Percentiles rank a stretch among this genome's conserved stretches.
These are phyloP conservation scores for Vidua macroura DNA, from an alignment of 2,113 vertebrate genomes.

Conservation along the genomic window DNA sequence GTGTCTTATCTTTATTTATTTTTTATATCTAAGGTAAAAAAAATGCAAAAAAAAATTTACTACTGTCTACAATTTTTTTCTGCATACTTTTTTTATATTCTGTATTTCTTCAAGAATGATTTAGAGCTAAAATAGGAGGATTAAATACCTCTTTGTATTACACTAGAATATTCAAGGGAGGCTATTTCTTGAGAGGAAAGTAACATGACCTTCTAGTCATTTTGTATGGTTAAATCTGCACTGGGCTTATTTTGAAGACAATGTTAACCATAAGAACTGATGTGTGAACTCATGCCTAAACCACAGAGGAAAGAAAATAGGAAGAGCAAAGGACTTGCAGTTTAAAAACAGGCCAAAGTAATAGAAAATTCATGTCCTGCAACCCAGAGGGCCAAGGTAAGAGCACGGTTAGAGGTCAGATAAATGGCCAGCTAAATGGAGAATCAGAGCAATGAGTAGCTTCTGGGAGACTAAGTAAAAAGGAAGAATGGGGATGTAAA, in stretches of 20 bases:
- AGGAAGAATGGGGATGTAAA: not conserved
- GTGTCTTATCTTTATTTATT: not conserved
- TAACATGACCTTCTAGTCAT: not conserved
- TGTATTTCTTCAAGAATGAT: not conserved
- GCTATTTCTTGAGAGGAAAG: not conserved
- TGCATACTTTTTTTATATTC: not conserved
- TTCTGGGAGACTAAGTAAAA: not conserved
- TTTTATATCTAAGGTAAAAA: not conserved
- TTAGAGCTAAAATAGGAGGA: not conserved
- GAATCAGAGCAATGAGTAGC: not conserved
- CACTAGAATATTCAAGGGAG: not conserved
- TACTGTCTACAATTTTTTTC: not conserved
- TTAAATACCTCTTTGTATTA: rapidly evolving
- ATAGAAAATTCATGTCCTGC: not conserved
- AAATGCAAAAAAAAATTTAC: not conserved
- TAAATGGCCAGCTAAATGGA: not conserved
- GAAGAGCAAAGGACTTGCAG: not conserved
- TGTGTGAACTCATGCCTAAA: not conserved
- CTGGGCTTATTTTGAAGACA: not conserved
- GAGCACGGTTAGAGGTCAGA: not conserved
- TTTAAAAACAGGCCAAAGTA: not conserved
- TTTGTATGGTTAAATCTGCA: not conserved
- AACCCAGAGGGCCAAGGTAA: not conserved
- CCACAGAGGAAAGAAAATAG: not conserved
- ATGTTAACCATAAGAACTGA: not conserved